Conservation (phyloP, 2,797 vertebrate genomes). For the Phalanger gymnotis region DNA sequence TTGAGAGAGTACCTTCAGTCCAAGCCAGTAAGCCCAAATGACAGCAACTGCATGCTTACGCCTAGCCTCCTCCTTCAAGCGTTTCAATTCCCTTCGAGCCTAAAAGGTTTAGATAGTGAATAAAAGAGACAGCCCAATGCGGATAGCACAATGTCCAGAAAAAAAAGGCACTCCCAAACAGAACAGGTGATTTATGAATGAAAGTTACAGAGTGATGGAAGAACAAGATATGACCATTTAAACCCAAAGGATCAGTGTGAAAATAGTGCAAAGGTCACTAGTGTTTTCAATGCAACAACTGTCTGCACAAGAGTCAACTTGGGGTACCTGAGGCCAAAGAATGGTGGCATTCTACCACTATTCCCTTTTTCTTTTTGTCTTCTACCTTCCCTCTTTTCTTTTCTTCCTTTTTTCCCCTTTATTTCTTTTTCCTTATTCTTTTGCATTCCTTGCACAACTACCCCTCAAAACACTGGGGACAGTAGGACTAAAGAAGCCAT, state of each 20-base stretch:
- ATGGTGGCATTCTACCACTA: background rate
- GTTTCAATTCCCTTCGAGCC: conserved; percentile 98
- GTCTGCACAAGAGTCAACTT: background rate
- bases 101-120: conserved; percentile 90
- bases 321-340: background rate
- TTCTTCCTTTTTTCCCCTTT: background rate
- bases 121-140: conserved; percentile 85
- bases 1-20: conserved; percentile 96
- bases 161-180: conserved; percentile 75
- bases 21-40: conserved; percentile 99
- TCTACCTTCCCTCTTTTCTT: background rate
- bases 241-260: background rate
- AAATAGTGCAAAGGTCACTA: background rate
- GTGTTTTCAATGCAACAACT: background rate
- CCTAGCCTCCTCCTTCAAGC: conserved; percentile 98
- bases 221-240: conserved; percentile 26
- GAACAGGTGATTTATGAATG: conserved; percentile 59
- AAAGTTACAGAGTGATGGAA: conserved; percentile 53
- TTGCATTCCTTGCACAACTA: background rate
- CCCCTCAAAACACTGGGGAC: background rate
- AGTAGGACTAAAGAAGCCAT: accelerated
- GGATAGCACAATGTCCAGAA: conserved; percentile 80
- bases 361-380: background rate
- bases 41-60: conserved; percentile 98
- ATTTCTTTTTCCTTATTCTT: background rate